Percentiles rank a stretch among this genome's conserved stretches.
Conservation (phyloP, 2,888 invertebrate genomes). For the Ephialtes manifestator region DNA sequence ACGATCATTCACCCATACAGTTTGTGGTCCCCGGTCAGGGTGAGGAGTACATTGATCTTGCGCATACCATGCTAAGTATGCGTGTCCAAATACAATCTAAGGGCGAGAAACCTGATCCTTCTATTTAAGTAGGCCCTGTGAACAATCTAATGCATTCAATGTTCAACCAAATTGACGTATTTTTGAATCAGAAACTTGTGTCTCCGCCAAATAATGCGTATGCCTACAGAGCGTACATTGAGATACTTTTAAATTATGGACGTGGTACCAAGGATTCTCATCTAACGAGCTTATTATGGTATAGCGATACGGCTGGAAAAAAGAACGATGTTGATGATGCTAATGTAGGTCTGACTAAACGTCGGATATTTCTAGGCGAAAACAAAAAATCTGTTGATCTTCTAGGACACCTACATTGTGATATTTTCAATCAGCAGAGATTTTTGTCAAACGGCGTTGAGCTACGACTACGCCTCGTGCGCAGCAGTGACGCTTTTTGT, state of each 20-base stretch:
- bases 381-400: slow-evolving; percentile 16
- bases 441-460: slow-evolving; percentile 69
- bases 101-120: not conserved
- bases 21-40: not conserved
- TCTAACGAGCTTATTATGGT: slow-evolving; percentile 42
- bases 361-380: slow-evolving; percentile 18
- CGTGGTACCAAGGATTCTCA: slow-evolving; percentile 34
- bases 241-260: slow-evolving; percentile 60
- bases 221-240: slow-evolving; percentile 72
- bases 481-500: slow-evolving; percentile 24
- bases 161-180: slow-evolving; percentile 72
- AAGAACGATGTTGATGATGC: not conserved
- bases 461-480: slow-evolving; percentile 33
- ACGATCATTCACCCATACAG: slow-evolving; percentile 65
- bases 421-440: slow-evolving; percentile 64
- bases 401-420: slow-evolving; percentile 53
- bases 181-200: slow-evolving; percentile 76
- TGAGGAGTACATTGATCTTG: slow-evolving; percentile 73
- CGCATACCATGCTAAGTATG: slow-evolving; percentile 73
- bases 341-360: no score
- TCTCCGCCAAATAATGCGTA: slow-evolving; percentile 74
- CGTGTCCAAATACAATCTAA: slow-evolving; percentile 32
- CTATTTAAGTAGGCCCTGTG: not conserved
- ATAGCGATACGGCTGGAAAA: slow-evolving; percentile 47
- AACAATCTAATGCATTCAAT: not conserved